phyloP scores from a whole-genome alignment of 1,140 invertebrate species.

The Thrips palmi region DNA sequence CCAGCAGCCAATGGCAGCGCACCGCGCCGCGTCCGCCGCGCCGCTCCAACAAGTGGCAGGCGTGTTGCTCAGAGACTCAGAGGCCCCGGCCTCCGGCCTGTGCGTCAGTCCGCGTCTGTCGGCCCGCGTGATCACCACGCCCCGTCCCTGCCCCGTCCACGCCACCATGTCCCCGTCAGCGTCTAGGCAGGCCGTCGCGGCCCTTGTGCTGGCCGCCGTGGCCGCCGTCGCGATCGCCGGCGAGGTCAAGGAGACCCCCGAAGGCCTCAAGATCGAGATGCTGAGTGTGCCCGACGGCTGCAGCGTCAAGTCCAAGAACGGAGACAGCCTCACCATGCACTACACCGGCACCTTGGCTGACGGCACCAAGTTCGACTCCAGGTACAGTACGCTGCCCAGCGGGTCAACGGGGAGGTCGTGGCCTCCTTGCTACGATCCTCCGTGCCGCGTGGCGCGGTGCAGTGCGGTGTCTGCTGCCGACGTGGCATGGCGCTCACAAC shows the following conservation, averaged over 20 bases:
- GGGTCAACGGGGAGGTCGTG: not conserved
- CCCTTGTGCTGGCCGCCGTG: conserved; percentile 9
- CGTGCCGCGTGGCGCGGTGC: too few species aligned
- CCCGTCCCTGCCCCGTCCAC: conserved; percentile 6
- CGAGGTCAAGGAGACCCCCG: conserved; percentile 21
- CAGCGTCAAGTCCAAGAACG: conserved; percentile 60
- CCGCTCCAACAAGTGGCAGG: conserved; percentile 7
- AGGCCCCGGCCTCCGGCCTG: conserved; percentile 4
- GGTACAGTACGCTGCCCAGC: conserved; percentile 34
- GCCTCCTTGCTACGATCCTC: not conserved
- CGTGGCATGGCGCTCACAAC: too few species aligned
- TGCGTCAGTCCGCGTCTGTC: conserved; percentile 9
- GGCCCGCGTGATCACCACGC: conserved; percentile 4
- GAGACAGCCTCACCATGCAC: conserved; percentile 84
- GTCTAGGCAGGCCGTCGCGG: conserved; percentile 7
- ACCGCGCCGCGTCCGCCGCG: conserved; percentile 14
- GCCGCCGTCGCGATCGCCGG: conserved; percentile 15
- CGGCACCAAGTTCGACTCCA: conserved; percentile 85
- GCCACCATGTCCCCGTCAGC: conserved; percentile 9
- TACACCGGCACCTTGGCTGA: conserved; percentile 75
- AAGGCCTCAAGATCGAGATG: conserved; percentile 63
- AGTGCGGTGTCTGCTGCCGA: too few species aligned
- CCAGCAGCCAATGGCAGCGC: conserved; percentile 15
- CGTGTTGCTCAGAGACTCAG: too few species aligned
- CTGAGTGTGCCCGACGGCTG: conserved; percentile 61